Conservation (phyloP, 2,797 vertebrate genomes). For the Zonotrichia albicollis region DNA sequence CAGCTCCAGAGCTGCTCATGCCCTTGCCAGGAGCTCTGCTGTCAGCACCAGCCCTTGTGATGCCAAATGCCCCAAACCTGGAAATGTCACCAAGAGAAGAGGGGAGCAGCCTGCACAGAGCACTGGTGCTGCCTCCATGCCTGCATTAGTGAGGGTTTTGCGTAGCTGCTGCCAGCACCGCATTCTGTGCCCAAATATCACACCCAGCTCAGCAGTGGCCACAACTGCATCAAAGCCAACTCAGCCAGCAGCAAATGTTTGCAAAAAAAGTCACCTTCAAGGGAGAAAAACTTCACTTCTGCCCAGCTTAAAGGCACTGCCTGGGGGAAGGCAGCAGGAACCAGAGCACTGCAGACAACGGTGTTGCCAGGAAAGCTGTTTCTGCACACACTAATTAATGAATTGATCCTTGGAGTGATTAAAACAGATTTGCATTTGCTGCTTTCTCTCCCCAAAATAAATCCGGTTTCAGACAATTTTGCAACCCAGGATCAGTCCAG, state of each 20-base stretch:
- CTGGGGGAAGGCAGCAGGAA: neutral
- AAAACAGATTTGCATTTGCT: neutral
- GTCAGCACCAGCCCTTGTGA: neutral
- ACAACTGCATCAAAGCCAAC: neutral
- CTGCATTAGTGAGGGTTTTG: neutral
- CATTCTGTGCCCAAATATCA: neutral
- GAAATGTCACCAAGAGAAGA: neutral
- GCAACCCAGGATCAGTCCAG: neutral
- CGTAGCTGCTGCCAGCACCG: rapidly evolving
- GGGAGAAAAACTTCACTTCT: neutral
- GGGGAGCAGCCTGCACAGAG: neutral
- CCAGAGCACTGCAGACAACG: neutral
- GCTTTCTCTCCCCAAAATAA: neutral
- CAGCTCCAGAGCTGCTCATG: neutral
- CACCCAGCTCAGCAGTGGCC: neutral
- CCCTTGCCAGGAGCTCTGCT: neutral
- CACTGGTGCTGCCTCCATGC: neutral
- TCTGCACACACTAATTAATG: neutral
- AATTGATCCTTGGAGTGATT: neutral
- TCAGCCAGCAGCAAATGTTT: neutral
- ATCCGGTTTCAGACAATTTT: neutral
- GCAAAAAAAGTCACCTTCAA: neutral
- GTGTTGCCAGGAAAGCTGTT: neutral
- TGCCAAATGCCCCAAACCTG: neutral
- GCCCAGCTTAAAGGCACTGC: neutral